These are phyloP conservation scores for Dromius quadrimaculatus DNA, from an alignment of 2,888 invertebrate genomes.

Conservation along the genomic window DNA sequence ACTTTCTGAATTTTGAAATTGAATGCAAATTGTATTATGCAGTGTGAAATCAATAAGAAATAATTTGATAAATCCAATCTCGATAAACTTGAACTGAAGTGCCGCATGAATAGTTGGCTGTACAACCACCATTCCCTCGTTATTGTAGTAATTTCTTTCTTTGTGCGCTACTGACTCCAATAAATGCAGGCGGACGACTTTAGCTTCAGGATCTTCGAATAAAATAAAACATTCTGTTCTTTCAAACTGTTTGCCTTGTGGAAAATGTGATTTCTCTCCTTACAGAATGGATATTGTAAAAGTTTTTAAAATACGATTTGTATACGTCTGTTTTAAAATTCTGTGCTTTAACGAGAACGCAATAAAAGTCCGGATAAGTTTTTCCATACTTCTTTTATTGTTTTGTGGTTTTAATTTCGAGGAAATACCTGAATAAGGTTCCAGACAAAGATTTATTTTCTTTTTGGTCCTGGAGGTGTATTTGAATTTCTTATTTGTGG, in stretches of 20 bases:
- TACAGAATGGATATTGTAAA: conserved; percentile 49
- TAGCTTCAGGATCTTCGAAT: conserved; percentile 26
- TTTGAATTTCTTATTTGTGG: too few species aligned
- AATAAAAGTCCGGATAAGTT: conserved; percentile 38
- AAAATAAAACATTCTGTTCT: conserved; percentile 47
- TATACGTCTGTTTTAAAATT: conserved; percentile 46
- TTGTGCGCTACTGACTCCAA: not conserved
- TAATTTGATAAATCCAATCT: too few species aligned
- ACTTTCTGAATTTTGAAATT: too few species aligned
- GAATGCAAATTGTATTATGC: too few species aligned
- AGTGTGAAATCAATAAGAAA: too few species aligned
- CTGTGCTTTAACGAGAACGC: conserved; percentile 39
- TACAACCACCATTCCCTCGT: too few species aligned
- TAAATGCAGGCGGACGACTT: conserved; percentile 1
- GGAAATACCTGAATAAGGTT: conserved; percentile 25
- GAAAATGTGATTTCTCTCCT: conserved; percentile 45
- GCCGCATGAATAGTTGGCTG: too few species aligned
- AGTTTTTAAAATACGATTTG: conserved; percentile 46
- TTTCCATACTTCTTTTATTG: conserved; percentile 44
- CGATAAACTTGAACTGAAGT: too few species aligned
- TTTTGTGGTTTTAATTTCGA: conserved; percentile 33
- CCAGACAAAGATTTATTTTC: not conserved
- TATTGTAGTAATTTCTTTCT: conserved; percentile 10
- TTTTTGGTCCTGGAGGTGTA: too few species aligned
- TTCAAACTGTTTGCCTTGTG: conserved; percentile 38